A percentile compares a stretch with the other conserved stretches of the same genome.
Conservation (phyloP, 2,113 vertebrate genomes). For the Brevimyrus niger region DNA sequence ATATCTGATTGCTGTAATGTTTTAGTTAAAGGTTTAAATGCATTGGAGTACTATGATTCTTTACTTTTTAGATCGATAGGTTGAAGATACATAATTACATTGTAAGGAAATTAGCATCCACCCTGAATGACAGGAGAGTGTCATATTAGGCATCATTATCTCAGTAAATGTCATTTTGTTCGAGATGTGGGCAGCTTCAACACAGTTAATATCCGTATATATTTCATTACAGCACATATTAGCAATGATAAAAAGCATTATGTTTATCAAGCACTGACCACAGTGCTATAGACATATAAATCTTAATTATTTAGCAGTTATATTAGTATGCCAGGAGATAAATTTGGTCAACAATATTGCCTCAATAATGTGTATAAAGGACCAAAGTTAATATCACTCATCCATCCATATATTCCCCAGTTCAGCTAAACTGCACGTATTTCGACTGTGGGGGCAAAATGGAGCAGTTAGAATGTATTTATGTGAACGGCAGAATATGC, state of each 20-base stretch:
- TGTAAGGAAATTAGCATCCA: background rate
- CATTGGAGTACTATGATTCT: constrained; percentile 10
- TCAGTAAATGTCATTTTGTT: background rate
- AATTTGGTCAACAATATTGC: background rate
- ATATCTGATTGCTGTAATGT: background rate
- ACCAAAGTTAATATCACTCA: background rate
- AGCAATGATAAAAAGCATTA: background rate
- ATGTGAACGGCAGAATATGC: background rate
- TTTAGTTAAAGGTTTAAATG: background rate
- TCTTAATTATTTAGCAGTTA: background rate
- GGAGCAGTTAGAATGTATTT: background rate
- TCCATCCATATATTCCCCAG: background rate
- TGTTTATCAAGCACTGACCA: background rate
- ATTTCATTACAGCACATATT: background rate
- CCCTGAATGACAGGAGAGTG: background rate
- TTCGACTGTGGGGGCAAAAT: background rate
- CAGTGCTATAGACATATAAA: background rate
- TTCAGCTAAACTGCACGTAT: background rate
- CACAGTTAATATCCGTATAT: background rate
- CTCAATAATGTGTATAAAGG: background rate
- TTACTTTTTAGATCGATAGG: background rate
- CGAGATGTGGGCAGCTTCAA: background rate
- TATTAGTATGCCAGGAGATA: background rate
- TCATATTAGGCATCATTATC: background rate
- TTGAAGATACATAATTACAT: background rate